phyloP scores from a whole-genome alignment of 92 coral and sea anemone genomes.

The Epizoanthus ramosus region DNA sequence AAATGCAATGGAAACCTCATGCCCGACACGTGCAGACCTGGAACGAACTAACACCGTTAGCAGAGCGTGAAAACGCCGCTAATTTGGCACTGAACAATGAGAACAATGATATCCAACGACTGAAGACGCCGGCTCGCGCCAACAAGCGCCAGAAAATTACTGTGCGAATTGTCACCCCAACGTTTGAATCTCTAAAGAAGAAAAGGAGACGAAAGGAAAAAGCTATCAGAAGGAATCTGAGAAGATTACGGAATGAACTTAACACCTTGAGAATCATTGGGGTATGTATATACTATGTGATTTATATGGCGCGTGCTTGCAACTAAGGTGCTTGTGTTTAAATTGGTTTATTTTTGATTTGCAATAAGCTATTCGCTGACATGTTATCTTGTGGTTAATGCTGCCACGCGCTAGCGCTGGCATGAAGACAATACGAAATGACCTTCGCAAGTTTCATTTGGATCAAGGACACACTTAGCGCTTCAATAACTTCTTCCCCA shows the following conservation, averaged over 20 bases:
- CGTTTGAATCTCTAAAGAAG: conserved; percentile 9
- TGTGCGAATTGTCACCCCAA: not conserved
- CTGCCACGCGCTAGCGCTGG: conserved; percentile 33
- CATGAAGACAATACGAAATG: not conserved
- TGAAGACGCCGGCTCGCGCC: not conserved
- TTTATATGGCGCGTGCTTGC: not conserved
- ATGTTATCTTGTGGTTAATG: not conserved
- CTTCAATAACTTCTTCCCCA: not conserved
- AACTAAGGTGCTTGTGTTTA: not conserved
- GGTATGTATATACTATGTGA: conserved; percentile 6
- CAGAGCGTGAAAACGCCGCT: conserved; percentile 19
- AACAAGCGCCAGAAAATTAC: not conserved
- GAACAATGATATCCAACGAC: conserved; percentile 1
- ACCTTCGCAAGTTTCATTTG: not conserved
- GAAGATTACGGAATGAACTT: conserved; percentile 11
- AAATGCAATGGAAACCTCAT: not conserved
- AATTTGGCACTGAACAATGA: conserved; percentile 3
- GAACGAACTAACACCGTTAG: conserved; percentile 2
- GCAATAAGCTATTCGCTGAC: not conserved
- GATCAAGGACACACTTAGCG: conserved; percentile 15
- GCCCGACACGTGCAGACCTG: conserved; percentile 9
- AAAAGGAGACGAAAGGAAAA: conserved; percentile 12
- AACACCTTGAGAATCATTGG: not conserved
- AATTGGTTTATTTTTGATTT: not conserved
- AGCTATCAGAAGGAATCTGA: not conserved